A percentile compares a stretch with the other conserved stretches of the same genome.
Conservation (phyloP, 2,888 invertebrate species). For the Drosophila seclusa region DNA sequence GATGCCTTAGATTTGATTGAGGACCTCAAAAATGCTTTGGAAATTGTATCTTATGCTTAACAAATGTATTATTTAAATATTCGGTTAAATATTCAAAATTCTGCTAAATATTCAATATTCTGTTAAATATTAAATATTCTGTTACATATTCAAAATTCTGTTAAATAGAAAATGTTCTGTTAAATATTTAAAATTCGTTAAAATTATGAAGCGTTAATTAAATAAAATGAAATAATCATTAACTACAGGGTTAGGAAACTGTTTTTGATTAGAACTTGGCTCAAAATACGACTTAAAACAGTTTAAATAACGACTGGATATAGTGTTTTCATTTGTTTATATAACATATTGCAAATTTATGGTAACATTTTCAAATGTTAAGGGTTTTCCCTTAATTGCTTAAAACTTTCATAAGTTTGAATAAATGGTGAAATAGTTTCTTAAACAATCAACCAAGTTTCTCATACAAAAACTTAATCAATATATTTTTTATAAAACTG, state of each 20-base stretch:
- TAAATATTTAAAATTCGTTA: background rate
- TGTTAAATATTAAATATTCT: background rate
- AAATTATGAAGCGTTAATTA: background rate
- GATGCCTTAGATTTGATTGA: constrained; percentile 92
- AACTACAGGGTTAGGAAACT: background rate
- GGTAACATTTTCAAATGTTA: too few relatives aligned
- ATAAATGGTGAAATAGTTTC: background rate
- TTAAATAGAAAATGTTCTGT: background rate
- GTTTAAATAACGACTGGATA: background rate
- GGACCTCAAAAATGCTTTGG: constrained; percentile 93
- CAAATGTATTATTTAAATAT: background rate
- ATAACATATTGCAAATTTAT: too few relatives aligned
- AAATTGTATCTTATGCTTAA: constrained; percentile 82
- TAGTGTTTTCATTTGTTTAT: background rate
- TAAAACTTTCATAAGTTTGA: background rate
- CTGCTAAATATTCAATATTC: background rate
- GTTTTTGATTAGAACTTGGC: background rate
- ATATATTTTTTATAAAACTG: background rate
- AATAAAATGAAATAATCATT: background rate
- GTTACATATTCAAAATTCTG: background rate
- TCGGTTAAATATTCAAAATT: background rate
- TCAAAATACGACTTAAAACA: background rate
- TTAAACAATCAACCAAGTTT: background rate
- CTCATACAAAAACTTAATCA: background rate
- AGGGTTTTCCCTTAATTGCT: too few relatives aligned